Conservation (phyloP, 1,140 invertebrate genomes). For the Argopecten irradians region DNA sequence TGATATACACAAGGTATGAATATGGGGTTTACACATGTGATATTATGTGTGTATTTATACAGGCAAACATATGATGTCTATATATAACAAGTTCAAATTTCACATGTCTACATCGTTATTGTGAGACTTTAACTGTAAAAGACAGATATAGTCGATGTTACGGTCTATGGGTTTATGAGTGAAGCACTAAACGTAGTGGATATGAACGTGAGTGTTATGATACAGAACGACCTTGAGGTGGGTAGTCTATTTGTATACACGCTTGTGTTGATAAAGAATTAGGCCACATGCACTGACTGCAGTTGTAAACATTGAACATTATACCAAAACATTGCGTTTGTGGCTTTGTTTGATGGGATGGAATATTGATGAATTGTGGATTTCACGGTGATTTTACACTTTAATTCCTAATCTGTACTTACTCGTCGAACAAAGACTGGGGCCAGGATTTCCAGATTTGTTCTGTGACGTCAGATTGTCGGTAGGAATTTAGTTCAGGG, state of each 20-base stretch:
- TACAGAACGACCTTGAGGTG: background rate
- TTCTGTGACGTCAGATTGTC: background rate
- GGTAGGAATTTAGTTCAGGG: background rate
- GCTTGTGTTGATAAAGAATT: background rate
- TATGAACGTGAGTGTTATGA: background rate
- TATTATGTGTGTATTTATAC: no score
- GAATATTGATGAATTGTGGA: background rate
- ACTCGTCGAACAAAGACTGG: background rate
- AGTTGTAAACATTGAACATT: background rate
- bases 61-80: no score
- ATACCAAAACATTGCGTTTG: background rate
- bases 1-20: no score
- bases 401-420: background rate
- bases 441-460: background rate
- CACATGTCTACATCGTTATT: no score
- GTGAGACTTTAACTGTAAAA: no score
- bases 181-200: background rate
- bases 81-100: no score
- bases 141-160: background rate
- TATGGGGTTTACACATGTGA: no score
- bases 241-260: background rate
- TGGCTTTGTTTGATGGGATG: background rate
- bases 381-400: background rate
- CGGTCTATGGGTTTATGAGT: no score
- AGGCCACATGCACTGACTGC: background rate